Evolutionary conservation across 2,888 invertebrate species (phyloP).

Genomic region (Anagyrus pseudococci): DNA sequence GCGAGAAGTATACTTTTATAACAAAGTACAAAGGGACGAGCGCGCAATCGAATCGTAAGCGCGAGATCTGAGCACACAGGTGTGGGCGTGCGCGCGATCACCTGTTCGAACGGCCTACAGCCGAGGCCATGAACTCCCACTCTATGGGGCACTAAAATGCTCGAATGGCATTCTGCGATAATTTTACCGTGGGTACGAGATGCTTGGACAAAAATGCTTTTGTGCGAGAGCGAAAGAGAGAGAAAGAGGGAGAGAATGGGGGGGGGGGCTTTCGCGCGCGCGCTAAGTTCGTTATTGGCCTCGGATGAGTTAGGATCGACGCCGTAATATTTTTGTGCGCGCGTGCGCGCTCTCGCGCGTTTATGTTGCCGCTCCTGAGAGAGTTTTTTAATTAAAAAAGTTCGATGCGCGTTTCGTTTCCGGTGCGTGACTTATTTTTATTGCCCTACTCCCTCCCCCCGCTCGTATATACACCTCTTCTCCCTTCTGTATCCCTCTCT

Average conservation of each 20-base stretch:
- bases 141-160: constrained; percentile 35
- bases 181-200: constrained; percentile 20
- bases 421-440: constrained; percentile 23
- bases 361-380: constrained; percentile 5
- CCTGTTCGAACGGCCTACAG: no score
- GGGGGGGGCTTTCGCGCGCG: not conserved
- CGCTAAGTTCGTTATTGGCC: constrained; percentile 26
- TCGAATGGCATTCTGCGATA: constrained; percentile 33
- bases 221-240: constrained; percentile 19
- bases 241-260: constrained; percentile 9
- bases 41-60: no score
- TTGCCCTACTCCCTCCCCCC: not conserved
- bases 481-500: no score
- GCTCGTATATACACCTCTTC: no score
- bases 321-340: constrained; percentile 16
- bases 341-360: not conserved
- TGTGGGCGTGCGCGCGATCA: no score
- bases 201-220: constrained; percentile 17
- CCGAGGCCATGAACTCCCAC: constrained; percentile 41
- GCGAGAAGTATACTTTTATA: no score
- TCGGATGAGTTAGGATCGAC: constrained; percentile 30
- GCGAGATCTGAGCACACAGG: no score
- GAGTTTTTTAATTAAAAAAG: constrained; percentile 32
- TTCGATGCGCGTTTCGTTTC: constrained; percentile 20
- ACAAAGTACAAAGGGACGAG: no score